Conservation (phyloP, 1,140 invertebrate species). For the Pogonognathellus flavescens region DNA sequence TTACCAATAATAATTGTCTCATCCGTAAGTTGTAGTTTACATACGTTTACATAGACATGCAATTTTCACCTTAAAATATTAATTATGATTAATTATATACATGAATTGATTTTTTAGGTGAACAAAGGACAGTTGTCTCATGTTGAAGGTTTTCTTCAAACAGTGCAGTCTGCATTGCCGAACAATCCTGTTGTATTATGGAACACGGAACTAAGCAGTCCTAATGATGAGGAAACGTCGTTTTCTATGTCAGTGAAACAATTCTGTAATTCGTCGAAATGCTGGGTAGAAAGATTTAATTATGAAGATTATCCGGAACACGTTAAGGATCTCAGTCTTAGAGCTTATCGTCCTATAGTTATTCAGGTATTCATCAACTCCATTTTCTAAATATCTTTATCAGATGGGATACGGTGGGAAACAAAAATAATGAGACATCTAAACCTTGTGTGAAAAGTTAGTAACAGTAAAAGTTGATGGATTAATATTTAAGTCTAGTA, state of each 20-base stretch:
- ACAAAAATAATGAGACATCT: not conserved
- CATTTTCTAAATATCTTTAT: conserved; percentile 8
- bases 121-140: conserved; percentile 52
- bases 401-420: not conserved
- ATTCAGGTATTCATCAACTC: conserved; percentile 70
- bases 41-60: too few species aligned
- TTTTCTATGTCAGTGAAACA: conserved; percentile 69
- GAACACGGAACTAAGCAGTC: conserved; percentile 56
- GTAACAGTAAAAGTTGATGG: too few species aligned
- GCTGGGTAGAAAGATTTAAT: conserved; percentile 71
- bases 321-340: conserved; percentile 70
- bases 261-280: conserved; percentile 71
- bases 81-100: not conserved
- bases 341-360: conserved; percentile 73
- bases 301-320: conserved; percentile 73
- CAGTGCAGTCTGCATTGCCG: conserved; percentile 58
- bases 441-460: too few species aligned
- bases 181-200: conserved; percentile 61
- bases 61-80: too few species aligned
- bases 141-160: conserved; percentile 61
- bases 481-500: too few species aligned
- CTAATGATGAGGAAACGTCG: conserved; percentile 61
- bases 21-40: conserved; percentile 40
- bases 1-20: conserved; percentile 59
- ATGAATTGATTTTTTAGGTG: conserved; percentile 40